Evolutionary conservation across 2,888 invertebrate genomes (phyloP).

Genomic region (Cephus runcator): DNA sequence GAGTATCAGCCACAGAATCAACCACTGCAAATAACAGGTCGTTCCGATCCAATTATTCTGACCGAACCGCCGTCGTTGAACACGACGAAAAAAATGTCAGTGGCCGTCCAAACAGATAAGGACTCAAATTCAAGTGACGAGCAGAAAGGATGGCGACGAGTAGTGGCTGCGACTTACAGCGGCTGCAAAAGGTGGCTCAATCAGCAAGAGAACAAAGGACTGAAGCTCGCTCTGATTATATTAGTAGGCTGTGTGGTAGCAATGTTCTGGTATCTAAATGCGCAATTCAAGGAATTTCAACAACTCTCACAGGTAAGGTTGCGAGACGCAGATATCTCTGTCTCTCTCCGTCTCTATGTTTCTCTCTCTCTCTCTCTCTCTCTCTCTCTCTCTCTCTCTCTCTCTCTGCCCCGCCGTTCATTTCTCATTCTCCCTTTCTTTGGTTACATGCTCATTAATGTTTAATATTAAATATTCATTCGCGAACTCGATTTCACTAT

Average conservation of each 20-base stretch:
- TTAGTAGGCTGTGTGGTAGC: constrained; percentile 76
- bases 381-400: no score
- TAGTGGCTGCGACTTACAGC: constrained; percentile 35
- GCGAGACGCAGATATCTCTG: no score
- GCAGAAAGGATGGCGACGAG: constrained; percentile 41
- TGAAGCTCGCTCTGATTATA: constrained; percentile 77
- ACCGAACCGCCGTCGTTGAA: constrained; percentile 29
- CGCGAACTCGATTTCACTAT: no score
- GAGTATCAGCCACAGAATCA: constrained; percentile 58
- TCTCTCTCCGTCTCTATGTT: no score
- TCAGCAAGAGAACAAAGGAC: constrained; percentile 80
- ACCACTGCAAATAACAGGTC: constrained; percentile 59
- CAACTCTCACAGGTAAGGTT: constrained; percentile 58
- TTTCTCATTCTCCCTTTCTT: no score
- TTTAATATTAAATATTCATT: no score
- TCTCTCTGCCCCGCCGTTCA: no score
- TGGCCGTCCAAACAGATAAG: constrained; percentile 25
- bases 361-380: no score
- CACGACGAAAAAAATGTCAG: constrained; percentile 34
- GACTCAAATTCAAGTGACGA: constrained; percentile 30
- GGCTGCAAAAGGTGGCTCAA: constrained; percentile 72
- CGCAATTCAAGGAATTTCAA: constrained; percentile 71
- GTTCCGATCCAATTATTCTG: constrained; percentile 57
- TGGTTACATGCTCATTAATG: no score
- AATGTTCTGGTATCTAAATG: constrained; percentile 81